Evolutionary conservation across 1,140 invertebrate species (phyloP), one percentile per base, ranked within the genome.

Genomic region (Drosophila insularis): DNA sequence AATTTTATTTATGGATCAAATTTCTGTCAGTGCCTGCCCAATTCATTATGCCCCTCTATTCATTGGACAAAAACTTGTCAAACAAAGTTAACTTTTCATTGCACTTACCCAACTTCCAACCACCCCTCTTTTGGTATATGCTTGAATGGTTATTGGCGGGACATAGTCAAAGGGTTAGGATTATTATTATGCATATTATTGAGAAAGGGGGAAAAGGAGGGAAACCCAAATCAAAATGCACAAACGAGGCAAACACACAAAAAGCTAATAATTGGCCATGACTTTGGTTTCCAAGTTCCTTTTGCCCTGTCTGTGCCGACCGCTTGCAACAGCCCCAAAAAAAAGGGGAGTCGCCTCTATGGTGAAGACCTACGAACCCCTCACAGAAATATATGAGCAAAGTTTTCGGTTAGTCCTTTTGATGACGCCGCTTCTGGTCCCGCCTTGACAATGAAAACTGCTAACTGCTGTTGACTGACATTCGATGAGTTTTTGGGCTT

Each of bases 401-500:
- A 82, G 84, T 87, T 78, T 75, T 58, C 11, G 27, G 23, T 50
- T 17, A 71, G 71, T 63, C 50, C 71, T 71, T 82, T 87, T 87
- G 82, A 89, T 87, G 84, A 77, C 74, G 67, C 82, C 82, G 82
- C 78, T 82, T 73, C 78, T 69, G 32, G 32, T 74, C 56, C 61
- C 76, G 84, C 70, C 80, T 89, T 87, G 82, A 84, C 82, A 87
- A 87, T 89, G 82, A 87, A 87, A 87, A 77, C 82, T 79, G 82
- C 75, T 86, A 86, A 85, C 82, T 78, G 78, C 70, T 55, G 69
- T 56, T 81, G 75, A 82, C 71, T 70, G 71, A 71, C 80, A 71
- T 66, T 72, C 67, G 62, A 68, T 58, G 55, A 58, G 55, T 58
- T 75, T 69, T 79, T 17, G 37, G 61, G 17, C 23, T 70, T 35